Base-by-base conservation (phyloP, 2,797 vertebrate genomes). In the Cichlasoma orientale region DNA sequence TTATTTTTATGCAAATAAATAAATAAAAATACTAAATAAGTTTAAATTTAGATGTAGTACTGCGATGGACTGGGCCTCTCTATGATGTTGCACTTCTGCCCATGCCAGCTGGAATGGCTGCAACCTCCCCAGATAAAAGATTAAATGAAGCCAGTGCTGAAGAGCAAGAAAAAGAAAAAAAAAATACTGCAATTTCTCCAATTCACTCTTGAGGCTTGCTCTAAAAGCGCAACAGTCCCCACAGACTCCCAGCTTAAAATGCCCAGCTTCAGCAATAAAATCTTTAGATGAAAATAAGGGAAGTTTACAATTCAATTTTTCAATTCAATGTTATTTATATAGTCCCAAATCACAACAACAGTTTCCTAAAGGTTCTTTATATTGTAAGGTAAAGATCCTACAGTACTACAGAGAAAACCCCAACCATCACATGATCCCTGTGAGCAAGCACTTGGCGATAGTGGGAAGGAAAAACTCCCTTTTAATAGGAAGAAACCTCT, bases 31-130 rank as follows among this genome's bases (percentile, higher is more conserved):
- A 33, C 61, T 7, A 66, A 63, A 27, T 18, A 63, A 27, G 36
- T 36, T 36, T 36, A 25, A 18, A 4, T 63, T 38, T 63, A 7
- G 36, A 19, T 27, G 38, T 38, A 66, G 44, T 50, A 18, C 47
- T 19, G 47, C 14, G 44, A 68, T 52, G 44, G 29, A 47, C n/a
- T 68, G 18, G 41, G 50, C 44, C 63, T 68, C 11, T 52, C 63
- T 29, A 9, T 14, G 18, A 31, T 68, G 2, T 68, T 29, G 47
- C 29, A 29, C 7, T 52, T 4, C 52, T 68, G 16, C 16, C 38
- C 38, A 66, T 66, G 41, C 63, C 63, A 68, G 41, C 63, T 68
- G 63, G 61, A 47, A 68, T 4, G 18, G 61, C 61, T 68, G 41
- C 41, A 13, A 29, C 25, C n/a, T 21, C n/a, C 9, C n/a, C 9